phyloP scores from a whole-genome alignment of 2,113 vertebrate genomes.

The Anarrhichthys ocellatus region DNA sequence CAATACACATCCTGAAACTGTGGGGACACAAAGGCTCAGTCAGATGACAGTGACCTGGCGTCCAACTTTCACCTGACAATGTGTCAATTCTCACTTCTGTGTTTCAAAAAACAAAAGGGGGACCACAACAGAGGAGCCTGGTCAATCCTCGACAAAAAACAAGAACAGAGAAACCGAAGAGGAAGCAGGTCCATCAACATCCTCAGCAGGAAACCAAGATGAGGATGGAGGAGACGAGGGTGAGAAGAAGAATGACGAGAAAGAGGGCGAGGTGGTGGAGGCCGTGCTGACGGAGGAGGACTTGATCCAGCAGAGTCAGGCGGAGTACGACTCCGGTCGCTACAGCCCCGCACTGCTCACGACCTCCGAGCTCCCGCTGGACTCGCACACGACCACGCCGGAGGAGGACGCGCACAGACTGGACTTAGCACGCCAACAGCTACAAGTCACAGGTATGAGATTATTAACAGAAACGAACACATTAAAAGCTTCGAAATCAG shows the following conservation, averaged over 20 bases:
- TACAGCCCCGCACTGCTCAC: conserved; percentile 93
- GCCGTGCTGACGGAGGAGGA: conserved; percentile 96
- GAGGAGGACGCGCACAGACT: conserved; percentile 91
- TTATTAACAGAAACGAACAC: neutral
- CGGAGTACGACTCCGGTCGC: conserved; percentile 92
- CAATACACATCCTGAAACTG: neutral
- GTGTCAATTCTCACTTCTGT: neutral
- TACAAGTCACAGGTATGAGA: conserved; percentile 91
- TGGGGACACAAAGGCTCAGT: neutral
- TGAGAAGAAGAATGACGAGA: conserved; percentile 64
- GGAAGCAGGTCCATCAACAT: conserved; percentile 60
- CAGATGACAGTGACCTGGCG: neutral
- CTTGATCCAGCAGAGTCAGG: conserved; percentile 96
- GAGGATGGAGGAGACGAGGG: conserved; percentile 40
- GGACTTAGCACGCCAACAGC: conserved; percentile 89
- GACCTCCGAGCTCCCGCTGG: conserved; percentile 90
- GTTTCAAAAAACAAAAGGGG: conserved; percentile 21
- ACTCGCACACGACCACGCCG: conserved; percentile 88
- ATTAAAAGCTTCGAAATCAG: neutral
- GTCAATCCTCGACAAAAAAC: conserved; percentile 32
- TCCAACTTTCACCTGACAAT: neutral
- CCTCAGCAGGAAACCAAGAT: conserved; percentile 35
- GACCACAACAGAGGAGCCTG: conserved; percentile 24
- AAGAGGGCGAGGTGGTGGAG: conserved; percentile 83
- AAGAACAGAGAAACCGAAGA: conserved; percentile 19